These are phyloP conservation scores for Platyscapa corneri DNA, from an alignment of 1,140 invertebrate genomes.

Conservation along the genomic window DNA sequence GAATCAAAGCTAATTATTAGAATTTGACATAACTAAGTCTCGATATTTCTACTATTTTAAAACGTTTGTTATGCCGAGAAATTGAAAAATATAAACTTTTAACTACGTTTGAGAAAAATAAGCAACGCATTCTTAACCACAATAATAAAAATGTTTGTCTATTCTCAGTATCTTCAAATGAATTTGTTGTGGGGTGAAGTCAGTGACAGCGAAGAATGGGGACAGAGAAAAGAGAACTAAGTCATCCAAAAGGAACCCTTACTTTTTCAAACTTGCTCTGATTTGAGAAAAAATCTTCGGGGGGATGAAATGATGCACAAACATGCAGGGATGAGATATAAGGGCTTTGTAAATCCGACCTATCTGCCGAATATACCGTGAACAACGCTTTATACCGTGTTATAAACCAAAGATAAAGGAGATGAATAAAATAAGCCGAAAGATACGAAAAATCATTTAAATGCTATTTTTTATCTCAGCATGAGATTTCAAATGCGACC, in stretches of 20 bases:
- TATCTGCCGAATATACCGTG: neutral
- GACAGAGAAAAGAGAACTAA: no score
- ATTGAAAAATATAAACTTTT: no score
- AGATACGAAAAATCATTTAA: conserved; percentile 4
- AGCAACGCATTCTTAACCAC: no score
- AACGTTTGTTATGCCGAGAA: no score
- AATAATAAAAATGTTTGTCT: no score
- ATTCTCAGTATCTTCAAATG: no score
- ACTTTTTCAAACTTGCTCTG: neutral
- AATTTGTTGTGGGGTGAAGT: no score
- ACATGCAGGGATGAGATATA: neutral
- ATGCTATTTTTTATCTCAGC: conserved; percentile 7
- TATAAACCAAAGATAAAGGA: neutral
- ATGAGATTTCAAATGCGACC: neutral
- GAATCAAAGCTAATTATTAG: no score
- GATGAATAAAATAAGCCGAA: neutral
- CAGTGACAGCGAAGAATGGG: no score
- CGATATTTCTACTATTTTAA: no score
- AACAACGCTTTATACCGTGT: neutral
- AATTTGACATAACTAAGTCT: no score
- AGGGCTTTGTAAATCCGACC: neutral
- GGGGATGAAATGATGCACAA: neutral
- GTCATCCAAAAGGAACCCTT: neutral
- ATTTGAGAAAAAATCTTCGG: neutral
- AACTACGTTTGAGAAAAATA: no score